Base-by-base conservation (phyloP, 2,797 vertebrate species). In the Alcedo atthis region DNA sequence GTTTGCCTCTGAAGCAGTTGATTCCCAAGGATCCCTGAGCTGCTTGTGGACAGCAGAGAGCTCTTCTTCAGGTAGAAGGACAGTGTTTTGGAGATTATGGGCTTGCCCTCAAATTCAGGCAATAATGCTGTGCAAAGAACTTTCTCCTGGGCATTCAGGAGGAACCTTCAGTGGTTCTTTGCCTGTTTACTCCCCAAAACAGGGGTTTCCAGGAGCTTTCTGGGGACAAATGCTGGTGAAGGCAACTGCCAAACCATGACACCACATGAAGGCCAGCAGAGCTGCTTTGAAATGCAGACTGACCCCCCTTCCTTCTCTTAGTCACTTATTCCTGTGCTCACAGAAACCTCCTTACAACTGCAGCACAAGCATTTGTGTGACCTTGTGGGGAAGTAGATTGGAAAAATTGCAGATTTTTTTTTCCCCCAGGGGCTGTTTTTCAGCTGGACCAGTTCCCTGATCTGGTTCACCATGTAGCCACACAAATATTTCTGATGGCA, bases 401-500 rank as follows among this genome's bases (percentile, higher is more conserved):
- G 69, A 93, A 93, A 93, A 93, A 75, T 2, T 43, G 62, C 13
- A 1, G 69, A 25, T 66, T 78, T 89, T 87, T 89, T 87, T 81
- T 94, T 80, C 75, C 26, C 69, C 66, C 54, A 43, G 24, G 24
- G 58, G 14, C 46, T 69, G 46, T 87, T 94, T 89, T 95, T 87
- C 49, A 57, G 66, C 69, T 94, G 92, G 54, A 54, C 93, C 17
- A 8, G 42, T 85, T 87, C 69, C 67, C 73, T 83, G 24, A 58
- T 85, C 89, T 90, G 85, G 89, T 90, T 92, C 58, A 68, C 87
- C 76, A 53, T 68, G 69, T 69, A 85, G 58, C 92, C 87, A 83
- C 76, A 78, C 57, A 90, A 94, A 90, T 94, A 93, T 90, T 95
- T 95, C 26, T 85, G 40, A 89, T 94, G 95, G 95, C 90, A 95